Conservation (phyloP, 2,888 invertebrate species). For the Eristalis pertinax region DNA sequence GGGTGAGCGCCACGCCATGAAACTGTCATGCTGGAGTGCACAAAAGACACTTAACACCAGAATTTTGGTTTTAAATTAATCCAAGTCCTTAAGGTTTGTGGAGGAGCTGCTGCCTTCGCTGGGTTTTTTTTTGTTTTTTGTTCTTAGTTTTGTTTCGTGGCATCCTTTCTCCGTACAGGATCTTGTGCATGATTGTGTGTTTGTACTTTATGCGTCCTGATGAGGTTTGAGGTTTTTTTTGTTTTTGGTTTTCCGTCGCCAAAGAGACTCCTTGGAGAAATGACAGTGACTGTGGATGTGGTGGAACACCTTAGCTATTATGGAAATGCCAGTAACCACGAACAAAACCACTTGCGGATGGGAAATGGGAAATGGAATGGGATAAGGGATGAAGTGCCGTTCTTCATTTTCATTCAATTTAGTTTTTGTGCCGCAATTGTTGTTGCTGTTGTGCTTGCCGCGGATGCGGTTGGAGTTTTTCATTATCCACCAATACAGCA, state of each 20-base stretch:
- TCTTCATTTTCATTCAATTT: conserved; percentile 72
- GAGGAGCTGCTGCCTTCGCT: conserved; percentile 24
- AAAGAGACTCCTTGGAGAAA: conserved; percentile 51
- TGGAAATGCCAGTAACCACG: conserved; percentile 71
- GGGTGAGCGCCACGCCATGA: conserved; percentile 6
- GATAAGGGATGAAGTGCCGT: conserved; percentile 65
- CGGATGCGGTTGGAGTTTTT: conserved; percentile 66
- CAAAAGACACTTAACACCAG: conserved; percentile 73
- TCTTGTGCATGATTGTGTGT: conserved; percentile 62
- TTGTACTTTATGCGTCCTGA: conserved; percentile 57
- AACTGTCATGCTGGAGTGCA: conserved; percentile 68
- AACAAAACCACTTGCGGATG: conserved; percentile 49
- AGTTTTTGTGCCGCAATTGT: conserved; percentile 50
- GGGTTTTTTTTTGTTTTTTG: not conserved
- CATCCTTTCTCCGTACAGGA: conserved; percentile 54
- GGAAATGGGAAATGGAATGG: too few species aligned
- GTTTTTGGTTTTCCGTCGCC: conserved; percentile 44
- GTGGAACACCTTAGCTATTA: conserved; percentile 69
- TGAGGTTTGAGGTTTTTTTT: conserved; percentile 44
- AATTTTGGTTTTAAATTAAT: conserved; percentile 73
- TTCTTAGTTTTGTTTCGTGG: conserved; percentile 53
- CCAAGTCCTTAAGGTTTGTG: conserved; percentile 65
- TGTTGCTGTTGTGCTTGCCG: conserved; percentile 50
- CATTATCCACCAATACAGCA: conserved; percentile 53
- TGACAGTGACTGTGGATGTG: conserved; percentile 51